Evolutionary conservation across 2,113 vertebrate genomes (phyloP), one percentile per base, ranked within the genome.

Genomic region (Piprites chloris): DNA sequence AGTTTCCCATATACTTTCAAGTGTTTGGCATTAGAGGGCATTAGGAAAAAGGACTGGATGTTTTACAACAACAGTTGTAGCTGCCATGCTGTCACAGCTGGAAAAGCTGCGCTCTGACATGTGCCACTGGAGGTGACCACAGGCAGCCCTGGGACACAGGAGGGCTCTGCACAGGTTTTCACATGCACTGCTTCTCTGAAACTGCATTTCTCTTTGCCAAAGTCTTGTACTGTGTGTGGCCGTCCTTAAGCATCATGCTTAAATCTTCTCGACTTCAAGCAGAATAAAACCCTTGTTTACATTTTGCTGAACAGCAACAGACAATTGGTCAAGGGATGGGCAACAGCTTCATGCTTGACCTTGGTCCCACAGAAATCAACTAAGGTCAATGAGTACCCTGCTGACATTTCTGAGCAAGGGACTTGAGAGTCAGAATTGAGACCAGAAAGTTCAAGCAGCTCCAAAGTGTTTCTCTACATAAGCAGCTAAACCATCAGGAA

Each of bases 1-100:
- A 87, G 71, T 85, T 94, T 90, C 85, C 50, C 21, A 41, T 53
- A 68, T 62, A 76, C 33, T 73, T 91, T 93, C 75, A 91, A 94
- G 78, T 87, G 77, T 87, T 96, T 94, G 67, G 78, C 90, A 94
- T 94, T 67, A 91, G 42, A 85, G 46, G 46, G 62, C 69, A 72
- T 62, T 82, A 93, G 28, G 79, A 68, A 87, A 85, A 66, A 47
- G 53, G 46, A 37, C 26, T 79, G 81, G 63, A 58, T 59, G 53
- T 53, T 85, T 90, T 80, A 80, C 33, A 62, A 15, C 41, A 72
- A 11, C 28, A 76, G 27, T 8, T 63, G 76, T 16, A 81, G 78
- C 30, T 9, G 14, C 75, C 33, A 20, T 59, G 67, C 71, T 88
- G 79, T 63, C 79, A 84, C 53, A 90, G 68, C 79, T 80, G 79